Conservation (phyloP, 1,140 invertebrate species). For the Littorina saxatilis region DNA sequence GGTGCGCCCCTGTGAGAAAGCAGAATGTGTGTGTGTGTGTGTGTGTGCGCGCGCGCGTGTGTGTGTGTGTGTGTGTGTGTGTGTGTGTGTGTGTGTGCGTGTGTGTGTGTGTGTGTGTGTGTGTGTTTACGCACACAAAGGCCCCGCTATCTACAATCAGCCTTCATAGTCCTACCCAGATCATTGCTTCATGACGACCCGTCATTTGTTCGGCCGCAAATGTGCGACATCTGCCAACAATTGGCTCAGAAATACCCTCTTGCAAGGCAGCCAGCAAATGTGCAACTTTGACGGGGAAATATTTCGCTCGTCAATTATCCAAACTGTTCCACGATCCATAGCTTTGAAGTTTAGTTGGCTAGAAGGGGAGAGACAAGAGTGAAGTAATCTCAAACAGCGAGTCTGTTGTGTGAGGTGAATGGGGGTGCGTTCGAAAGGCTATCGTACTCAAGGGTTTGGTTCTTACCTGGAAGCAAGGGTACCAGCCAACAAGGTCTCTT, state of each 20-base stretch:
- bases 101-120: neutral
- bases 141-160: neutral
- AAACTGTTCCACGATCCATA: too few species aligned
- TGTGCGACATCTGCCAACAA: neutral
- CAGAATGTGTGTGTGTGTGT: neutral
- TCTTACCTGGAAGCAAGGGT: too few species aligned
- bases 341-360: too few species aligned
- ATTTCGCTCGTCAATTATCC: neutral
- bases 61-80: slow-evolving; percentile 8
- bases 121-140: neutral
- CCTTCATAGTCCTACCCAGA: neutral
- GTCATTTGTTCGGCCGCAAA: neutral
- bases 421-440: too few species aligned
- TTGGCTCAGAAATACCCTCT: neutral
- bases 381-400: too few species aligned
- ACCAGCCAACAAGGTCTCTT: too few species aligned
- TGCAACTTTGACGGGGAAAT: too few species aligned
- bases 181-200: neutral
- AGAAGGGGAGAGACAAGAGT: too few species aligned
- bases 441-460: too few species aligned
- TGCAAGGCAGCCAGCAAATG: too few species aligned
- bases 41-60: neutral
- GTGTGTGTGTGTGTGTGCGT: slow-evolving; percentile 17
- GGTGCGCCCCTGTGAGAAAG: too few species aligned
- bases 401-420: too few species aligned